Base-by-base conservation (phyloP, 2,888 invertebrate genomes). In the Oscheius sp. region DNA sequence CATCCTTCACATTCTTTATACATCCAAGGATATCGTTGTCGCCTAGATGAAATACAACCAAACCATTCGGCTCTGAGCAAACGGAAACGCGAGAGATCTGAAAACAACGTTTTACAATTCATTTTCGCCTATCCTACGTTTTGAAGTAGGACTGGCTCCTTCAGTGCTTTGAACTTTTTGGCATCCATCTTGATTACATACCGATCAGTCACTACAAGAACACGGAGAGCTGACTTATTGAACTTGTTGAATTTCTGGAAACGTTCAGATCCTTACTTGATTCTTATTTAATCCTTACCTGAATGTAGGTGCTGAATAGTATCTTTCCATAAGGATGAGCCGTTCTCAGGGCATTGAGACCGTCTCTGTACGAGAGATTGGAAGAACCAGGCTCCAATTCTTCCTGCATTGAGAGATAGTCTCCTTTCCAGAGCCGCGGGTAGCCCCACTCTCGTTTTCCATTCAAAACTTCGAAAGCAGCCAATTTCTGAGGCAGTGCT, bases 381-480 rank as follows among this genome's bases (percentile, higher is more conserved):
- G 74, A 37, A 21, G 73, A 47, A 1, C 77, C 79, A 1, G 73
- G 76, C 0, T 79, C 79, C 4, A 79, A 70, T 59, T 82, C 82
- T 29, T 80, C 80, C 72, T 75, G 76, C 79, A 92, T 91, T 2
- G 93, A 91, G 79, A 95, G 91, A 89, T 95, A 95, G 90, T 95
- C 94, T 51, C 95, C 95, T 80, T 93, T 92, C 95, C 95, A 95
- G 84, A 93, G 93, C 70, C 94, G 91, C 59, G 92, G 92, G 81
- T 93, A 93, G 2, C 95, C 95, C 93, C 94, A 95, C 5, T 90
- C 87, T 62, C 93, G 90, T 83, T 92, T 92, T 9, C 93, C 93
- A 81, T 92, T 92, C 59, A 95, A 90, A 0, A 92, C 93, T 76
- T 93, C 93, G 2, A 93, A 94, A 0, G 95, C 94, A 21, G 93